A percentile compares a stretch with the other conserved stretches of the same genome.
Evolutionary conservation across 2,113 vertebrate species (phyloP).

Genomic region (Platichthys flesus): DNA sequence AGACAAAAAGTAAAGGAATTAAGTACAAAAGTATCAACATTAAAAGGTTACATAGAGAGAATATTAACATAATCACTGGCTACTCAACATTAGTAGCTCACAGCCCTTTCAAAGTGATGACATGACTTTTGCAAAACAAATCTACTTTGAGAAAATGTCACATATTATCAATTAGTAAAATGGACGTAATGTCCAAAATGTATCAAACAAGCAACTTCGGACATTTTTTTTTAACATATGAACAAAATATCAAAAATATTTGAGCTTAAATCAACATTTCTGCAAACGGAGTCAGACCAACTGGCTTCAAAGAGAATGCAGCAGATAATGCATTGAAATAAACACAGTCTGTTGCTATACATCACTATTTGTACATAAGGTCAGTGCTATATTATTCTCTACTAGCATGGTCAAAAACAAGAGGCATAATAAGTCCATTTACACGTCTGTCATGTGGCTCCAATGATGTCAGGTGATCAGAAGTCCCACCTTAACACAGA

Average conservation of each 20-base stretch:
- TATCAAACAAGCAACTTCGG: conserved; percentile 24
- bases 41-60: conserved; percentile 54
- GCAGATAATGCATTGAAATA: conserved; percentile 30
- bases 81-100: conserved; percentile 25
- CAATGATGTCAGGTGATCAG: conserved; percentile 27
- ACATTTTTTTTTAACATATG: conserved; percentile 29
- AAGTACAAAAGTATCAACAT: conserved; percentile 61
- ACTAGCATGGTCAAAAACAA: conserved; percentile 49
- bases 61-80: conserved; percentile 46
- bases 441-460: conserved; percentile 23
- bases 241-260: conserved; percentile 44
- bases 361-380: conserved; percentile 64
- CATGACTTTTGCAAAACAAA: conserved; percentile 17
- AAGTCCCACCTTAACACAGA: conserved; percentile 39
- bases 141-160: conserved; percentile 15
- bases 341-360: conserved; percentile 46
- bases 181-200: not conserved
- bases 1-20: conserved; percentile 43
- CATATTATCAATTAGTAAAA: conserved; percentile 9
- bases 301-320: conserved; percentile 15
- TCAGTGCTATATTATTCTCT: conserved; percentile 69
- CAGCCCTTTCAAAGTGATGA: conserved; percentile 17
- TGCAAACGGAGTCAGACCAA: conserved; percentile 25
- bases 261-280: conserved; percentile 36
- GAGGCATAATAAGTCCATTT: conserved; percentile 34